Base-by-base conservation (phyloP, 1,140 invertebrate species). In the Lordiphosa clarofinis region DNA sequence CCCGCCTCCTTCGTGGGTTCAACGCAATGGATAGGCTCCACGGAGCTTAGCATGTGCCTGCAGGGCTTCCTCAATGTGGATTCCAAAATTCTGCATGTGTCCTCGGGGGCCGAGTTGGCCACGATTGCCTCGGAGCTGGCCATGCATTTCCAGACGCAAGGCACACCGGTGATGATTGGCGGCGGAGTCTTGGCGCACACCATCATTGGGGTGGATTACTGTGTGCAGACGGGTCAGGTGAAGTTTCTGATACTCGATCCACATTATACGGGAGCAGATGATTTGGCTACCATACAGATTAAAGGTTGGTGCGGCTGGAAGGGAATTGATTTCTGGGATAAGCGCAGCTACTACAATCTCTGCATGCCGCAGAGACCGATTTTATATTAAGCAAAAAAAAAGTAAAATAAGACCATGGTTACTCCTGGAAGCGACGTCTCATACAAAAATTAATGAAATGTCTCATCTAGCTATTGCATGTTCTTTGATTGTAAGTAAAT, bases 161-260 rank as follows among this genome's bases (percentile, higher is more conserved):
- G 98, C 47, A 97, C 96, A 38, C 98, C 99, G 8, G 92, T 99
- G 56, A 99, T 99, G 99, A 99, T 99, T 75, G 97, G 98, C 81
- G 99, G 99, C 19, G 98, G 98, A 72, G 96, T 98, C 24, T 90
- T 99, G 64, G 99, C 99, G 12, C 98, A 99, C 86, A 99, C 98
- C 33, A 99, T 99, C 60, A 90, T 99, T 56, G 99, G 99, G 4
- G 93, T 99, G 2, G 94, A 96, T 87, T 97, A 95, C 76, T 95
- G 97, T 87, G 91, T 94, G 53, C 89, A 91, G 28, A 94, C 93
- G 10, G 93, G 92, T 28, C 94, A 97, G 58, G 91, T 95, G 0
- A 94, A 94, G 73, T 99, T 97, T 91, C 89, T 99, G 1, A 96
- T 99, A 66, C 90, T 99, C 5, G 99, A 99, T 92, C 99, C 99